Percentiles rank a stretch among this genome's conserved stretches.
These are phyloP conservation scores for Idris sp. DNA, from an alignment of 1,140 invertebrate species.

Conservation along the genomic window DNA sequence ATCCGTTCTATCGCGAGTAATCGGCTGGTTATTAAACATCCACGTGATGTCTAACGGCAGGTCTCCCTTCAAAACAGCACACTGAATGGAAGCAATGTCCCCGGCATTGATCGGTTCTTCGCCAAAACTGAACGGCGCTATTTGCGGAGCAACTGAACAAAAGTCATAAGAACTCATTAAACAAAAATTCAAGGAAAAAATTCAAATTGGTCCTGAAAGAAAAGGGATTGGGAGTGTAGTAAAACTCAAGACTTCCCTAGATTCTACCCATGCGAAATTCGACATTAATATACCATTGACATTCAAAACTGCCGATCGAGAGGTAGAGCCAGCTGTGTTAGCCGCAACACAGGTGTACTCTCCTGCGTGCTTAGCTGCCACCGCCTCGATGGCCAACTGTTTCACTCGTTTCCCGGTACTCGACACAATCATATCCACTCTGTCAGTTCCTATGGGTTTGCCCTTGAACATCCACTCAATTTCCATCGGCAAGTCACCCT, in stretches of 20 bases:
- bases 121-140: neutral
- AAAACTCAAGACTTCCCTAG: no score
- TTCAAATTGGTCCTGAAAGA: no score
- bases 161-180: neutral
- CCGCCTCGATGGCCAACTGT: neutral
- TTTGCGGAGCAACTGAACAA: no score
- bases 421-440: slow-evolving; percentile 71
- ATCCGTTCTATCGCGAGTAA: neutral
- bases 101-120: neutral
- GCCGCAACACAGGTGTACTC: slow-evolving; percentile 87
- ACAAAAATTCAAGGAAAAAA: no score
- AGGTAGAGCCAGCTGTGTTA: slow-evolving; percentile 84
- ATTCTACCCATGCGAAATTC: no score
- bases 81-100: neutral
- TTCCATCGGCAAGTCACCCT: slow-evolving; percentile 84
- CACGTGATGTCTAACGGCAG: neutral
- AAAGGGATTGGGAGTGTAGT: no score
- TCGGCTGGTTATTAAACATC: neutral
- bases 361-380: slow-evolving; percentile 2
- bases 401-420: slow-evolving; percentile 79
- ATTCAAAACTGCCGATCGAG: neutral
- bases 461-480: slow-evolving; percentile 82
- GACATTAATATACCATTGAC: slow-evolving; percentile 4
- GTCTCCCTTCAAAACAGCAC: neutral
- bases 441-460: slow-evolving; percentile 69